These are phyloP conservation scores for Salvelinus fontinalis DNA, from an alignment of 2,113 vertebrate species.

Conservation along the genomic window DNA sequence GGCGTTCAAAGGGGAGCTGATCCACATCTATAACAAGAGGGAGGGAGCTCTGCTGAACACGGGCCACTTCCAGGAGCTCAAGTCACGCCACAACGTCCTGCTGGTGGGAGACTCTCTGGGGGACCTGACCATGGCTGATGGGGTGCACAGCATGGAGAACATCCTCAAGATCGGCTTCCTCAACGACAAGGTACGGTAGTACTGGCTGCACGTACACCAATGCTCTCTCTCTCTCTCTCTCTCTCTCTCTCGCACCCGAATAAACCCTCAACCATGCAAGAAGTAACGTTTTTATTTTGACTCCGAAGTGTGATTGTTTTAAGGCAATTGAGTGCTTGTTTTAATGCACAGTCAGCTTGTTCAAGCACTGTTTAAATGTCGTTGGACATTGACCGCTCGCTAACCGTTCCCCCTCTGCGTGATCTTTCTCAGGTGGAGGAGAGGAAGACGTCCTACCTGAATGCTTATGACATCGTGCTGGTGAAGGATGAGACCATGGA, in stretches of 20 bases:
- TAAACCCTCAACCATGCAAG: no score
- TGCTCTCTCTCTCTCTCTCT: slow-evolving; percentile 76
- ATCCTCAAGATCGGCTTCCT: slow-evolving; percentile 93
- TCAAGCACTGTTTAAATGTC: neutral
- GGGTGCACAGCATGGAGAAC: slow-evolving; percentile 82
- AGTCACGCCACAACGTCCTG: slow-evolving; percentile 78
- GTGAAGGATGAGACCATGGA: slow-evolving; percentile 88
- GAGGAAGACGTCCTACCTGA: slow-evolving; percentile 77
- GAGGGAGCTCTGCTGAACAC: slow-evolving; percentile 81
- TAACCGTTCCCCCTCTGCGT: neutral
- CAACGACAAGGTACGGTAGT: slow-evolving; percentile 84
- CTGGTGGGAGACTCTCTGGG: slow-evolving; percentile 95
- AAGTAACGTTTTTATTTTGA: no score
- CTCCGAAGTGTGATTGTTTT: no score
- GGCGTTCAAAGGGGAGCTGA: slow-evolving; percentile 87
- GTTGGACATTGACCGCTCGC: neutral
- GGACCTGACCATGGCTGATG: slow-evolving; percentile 92
- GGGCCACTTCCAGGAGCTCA: slow-evolving; percentile 82
- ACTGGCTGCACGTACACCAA: neutral
- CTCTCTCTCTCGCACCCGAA: slow-evolving; percentile 65
- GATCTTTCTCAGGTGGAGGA: slow-evolving; percentile 81
- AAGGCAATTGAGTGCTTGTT: neutral
- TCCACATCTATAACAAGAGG: slow-evolving; percentile 93
- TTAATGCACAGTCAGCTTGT: neutral
- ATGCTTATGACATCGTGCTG: slow-evolving; percentile 87